A percentile compares a stretch with the other conserved stretches of the same genome.
Evolutionary conservation across 2,888 invertebrate species (phyloP).

Genomic region (Nymphalis c-album): DNA sequence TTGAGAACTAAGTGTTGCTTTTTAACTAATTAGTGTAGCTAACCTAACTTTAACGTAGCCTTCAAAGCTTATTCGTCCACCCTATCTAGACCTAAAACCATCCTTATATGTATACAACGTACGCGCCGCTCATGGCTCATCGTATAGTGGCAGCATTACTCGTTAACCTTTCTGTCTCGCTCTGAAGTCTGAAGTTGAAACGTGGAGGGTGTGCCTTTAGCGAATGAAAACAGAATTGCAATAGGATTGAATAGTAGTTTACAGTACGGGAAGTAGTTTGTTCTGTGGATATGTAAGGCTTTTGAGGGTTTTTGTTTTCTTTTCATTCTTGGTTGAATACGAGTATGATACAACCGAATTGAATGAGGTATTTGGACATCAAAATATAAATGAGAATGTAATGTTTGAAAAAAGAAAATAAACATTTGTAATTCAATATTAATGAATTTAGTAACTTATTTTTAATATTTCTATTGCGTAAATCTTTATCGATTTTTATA

Average conservation of each 20-base stretch:
- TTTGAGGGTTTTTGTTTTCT: constrained; percentile 22
- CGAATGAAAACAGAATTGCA: constrained; percentile 31
- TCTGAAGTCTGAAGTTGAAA: constrained; percentile 21
- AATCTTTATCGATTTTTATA: no score
- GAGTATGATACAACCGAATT: background rate
- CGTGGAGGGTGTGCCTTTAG: constrained; percentile 22
- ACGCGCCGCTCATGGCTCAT: background rate
- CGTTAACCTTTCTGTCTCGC: constrained; percentile 33
- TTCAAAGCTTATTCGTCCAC: constrained; percentile 37
- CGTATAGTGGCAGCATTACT: constrained; percentile 8
- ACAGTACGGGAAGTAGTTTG: constrained; percentile 25
- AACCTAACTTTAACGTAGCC: constrained; percentile 50
- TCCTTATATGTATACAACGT: background rate
- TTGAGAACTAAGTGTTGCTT: constrained; percentile 58
- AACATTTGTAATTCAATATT: no score
- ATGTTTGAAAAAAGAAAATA: background rate
- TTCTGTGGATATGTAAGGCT: constrained; percentile 10
- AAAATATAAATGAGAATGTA: background rate
- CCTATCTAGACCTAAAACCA: constrained; percentile 4
- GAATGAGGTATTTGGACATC: background rate
- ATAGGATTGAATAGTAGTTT: constrained; percentile 24
- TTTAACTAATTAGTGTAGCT: constrained; percentile 72
- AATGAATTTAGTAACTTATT: no score
- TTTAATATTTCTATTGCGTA: no score
- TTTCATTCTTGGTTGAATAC: constrained; percentile 7